Evolutionary conservation across 2,888 invertebrate genomes (phyloP).

Genomic region (Eristalis pertinax): DNA sequence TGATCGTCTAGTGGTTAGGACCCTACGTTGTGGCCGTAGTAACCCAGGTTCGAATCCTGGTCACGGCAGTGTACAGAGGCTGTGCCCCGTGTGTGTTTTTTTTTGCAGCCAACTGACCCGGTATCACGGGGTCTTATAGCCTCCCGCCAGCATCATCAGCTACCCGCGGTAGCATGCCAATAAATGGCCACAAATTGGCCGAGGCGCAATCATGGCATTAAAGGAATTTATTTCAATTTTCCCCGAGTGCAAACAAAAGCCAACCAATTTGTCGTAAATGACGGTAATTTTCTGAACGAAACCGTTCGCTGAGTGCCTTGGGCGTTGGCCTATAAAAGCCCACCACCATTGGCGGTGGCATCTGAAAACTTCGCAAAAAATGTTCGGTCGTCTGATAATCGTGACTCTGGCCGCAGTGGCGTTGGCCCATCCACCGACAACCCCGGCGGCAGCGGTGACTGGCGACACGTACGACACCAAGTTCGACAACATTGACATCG

Average conservation of each 20-base stretch:
- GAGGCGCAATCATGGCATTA: constrained; percentile 45
- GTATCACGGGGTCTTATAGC: neutral
- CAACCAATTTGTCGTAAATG: constrained; percentile 23
- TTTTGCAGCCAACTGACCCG: neutral
- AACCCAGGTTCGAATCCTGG: constrained; percentile 81
- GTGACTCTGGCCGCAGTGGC: neutral
- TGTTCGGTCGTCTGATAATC: constrained; percentile 26
- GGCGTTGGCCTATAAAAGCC: constrained; percentile 36
- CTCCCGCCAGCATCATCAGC: neutral
- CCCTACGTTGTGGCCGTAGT: constrained; percentile 81
- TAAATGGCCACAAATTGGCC: constrained; percentile 14
- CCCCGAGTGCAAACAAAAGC: constrained; percentile 2
- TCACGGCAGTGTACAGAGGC: constrained; percentile 72
- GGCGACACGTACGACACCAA: constrained; percentile 84
- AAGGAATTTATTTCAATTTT: constrained; percentile 47
- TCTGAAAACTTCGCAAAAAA: neutral
- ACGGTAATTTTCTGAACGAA: constrained; percentile 31
- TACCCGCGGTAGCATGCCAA: constrained; percentile 19
- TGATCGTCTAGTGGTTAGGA: constrained; percentile 81
- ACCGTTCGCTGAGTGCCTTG: neutral
- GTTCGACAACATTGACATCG: constrained; percentile 87
- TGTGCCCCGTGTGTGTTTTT: neutral
- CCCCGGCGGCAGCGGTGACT: constrained; percentile 53
- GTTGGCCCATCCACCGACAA: constrained; percentile 71
- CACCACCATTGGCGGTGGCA: neutral